Percentiles rank a stretch among this genome's conserved stretches.
Evolutionary conservation across 2,888 invertebrate genomes (phyloP).

Genomic region (Morpho achilles): DNA sequence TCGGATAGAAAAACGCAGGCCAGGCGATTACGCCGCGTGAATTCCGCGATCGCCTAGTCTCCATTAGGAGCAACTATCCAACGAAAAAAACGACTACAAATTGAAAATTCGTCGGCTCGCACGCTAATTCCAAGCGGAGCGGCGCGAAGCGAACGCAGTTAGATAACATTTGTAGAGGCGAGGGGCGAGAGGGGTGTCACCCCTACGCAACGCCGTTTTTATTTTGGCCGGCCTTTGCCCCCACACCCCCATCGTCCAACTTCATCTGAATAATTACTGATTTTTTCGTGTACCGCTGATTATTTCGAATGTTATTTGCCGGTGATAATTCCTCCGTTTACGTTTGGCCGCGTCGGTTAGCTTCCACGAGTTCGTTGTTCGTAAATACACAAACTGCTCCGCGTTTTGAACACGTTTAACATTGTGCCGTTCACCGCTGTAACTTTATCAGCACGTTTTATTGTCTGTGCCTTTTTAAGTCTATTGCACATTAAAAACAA

Average conservation of each 20-base stretch:
- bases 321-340: slow-evolving; percentile 74
- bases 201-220: slow-evolving; percentile 79
- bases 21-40: slow-evolving; percentile 33
- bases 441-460: slow-evolving; percentile 3
- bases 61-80: slow-evolving; percentile 66
- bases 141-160: slow-evolving; percentile 73
- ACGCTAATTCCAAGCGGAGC: slow-evolving; percentile 68
- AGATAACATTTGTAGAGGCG: slow-evolving; percentile 77
- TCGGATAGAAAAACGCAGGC: slow-evolving; percentile 18
- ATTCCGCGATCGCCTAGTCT: slow-evolving; percentile 51
- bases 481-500: not conserved
- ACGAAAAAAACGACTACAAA: slow-evolving; percentile 69
- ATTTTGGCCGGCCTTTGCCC: slow-evolving; percentile 77
- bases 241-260: slow-evolving; percentile 77
- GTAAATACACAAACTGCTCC: slow-evolving; percentile 16
- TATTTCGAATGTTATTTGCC: slow-evolving; percentile 79
- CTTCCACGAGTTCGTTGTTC: slow-evolving; percentile 17
- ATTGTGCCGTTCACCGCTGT: slow-evolving; percentile 3
- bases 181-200: slow-evolving; percentile 60
- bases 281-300: slow-evolving; percentile 79
- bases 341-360: slow-evolving; percentile 52
- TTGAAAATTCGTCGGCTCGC: slow-evolving; percentile 70
- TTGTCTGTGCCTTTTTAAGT: slow-evolving; percentile 1
- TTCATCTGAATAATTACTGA: slow-evolving; percentile 80
- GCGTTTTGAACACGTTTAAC: slow-evolving; percentile 19